Evolutionary conservation across 2,797 vertebrate species (phyloP).

Genomic region (Pyrrhura leucotis): DNA sequence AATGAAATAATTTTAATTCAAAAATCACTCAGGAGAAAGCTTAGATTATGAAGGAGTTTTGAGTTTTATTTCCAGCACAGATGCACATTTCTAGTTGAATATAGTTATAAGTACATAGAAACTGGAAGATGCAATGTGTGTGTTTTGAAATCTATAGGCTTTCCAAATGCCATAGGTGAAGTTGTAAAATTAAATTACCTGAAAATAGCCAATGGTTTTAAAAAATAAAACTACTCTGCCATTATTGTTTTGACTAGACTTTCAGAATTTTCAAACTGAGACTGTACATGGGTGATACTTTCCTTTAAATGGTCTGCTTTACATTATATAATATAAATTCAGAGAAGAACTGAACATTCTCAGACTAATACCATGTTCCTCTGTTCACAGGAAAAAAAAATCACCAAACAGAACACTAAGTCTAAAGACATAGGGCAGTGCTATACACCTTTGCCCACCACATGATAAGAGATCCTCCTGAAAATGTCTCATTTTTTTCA

Average conservation of each 20-base stretch:
- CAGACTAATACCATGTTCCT: neutral
- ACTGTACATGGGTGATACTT: neutral
- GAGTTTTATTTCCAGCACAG: neutral
- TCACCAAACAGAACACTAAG: neutral
- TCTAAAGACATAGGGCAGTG: neutral
- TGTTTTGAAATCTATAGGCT: neutral
- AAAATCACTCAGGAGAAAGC: neutral
- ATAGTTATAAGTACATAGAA: neutral
- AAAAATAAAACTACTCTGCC: neutral
- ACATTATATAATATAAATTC: neutral
- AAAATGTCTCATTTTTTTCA: neutral
- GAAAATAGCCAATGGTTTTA: neutral
- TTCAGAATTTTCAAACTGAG: neutral
- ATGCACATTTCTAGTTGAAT: neutral
- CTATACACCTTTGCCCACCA: neutral
- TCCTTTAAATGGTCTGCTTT: neutral
- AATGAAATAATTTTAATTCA: neutral
- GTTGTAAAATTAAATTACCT: neutral
- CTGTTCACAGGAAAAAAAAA: accelerated
- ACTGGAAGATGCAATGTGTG: neutral
- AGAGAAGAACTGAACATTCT: neutral
- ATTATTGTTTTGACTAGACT: neutral
- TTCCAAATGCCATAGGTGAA: neutral
- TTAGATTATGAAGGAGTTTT: neutral
- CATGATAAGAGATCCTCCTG: neutral